Conservation (phyloP, 2,888 invertebrate genomes). For the Zonitis immaculata region DNA sequence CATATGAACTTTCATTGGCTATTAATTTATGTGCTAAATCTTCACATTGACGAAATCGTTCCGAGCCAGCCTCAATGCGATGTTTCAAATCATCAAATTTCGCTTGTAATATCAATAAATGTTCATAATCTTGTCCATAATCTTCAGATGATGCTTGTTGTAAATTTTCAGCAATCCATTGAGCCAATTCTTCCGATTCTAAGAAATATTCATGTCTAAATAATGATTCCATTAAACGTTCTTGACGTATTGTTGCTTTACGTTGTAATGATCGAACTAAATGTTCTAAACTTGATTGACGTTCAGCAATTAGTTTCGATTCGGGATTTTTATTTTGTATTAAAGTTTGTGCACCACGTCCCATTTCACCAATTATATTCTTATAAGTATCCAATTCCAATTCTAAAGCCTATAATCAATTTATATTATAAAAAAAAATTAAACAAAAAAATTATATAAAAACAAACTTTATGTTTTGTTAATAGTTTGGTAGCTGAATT, state of each 20-base stretch:
- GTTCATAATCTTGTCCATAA: slow-evolving; percentile 92
- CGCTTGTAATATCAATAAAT: slow-evolving; percentile 75
- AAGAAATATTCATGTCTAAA: slow-evolving; percentile 85
- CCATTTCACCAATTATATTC: slow-evolving; percentile 89
- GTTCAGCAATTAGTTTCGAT: slow-evolving; percentile 70
- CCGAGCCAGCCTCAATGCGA: slow-evolving; percentile 83
- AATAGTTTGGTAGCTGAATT: slow-evolving; percentile 88
- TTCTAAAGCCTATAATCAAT: slow-evolving; percentile 66
- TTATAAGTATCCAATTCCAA: slow-evolving; percentile 88
- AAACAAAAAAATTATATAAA: neutral
- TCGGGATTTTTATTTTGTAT: slow-evolving; percentile 78
- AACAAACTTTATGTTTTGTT: slow-evolving; percentile 83
- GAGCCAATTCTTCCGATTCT: slow-evolving; percentile 84
- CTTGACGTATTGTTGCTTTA: slow-evolving; percentile 71
- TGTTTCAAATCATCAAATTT: slow-evolving; percentile 93
- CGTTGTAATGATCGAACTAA: slow-evolving; percentile 77
- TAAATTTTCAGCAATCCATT: slow-evolving; percentile 89
- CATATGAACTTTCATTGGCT: slow-evolving; percentile 79
- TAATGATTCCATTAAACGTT: slow-evolving; percentile 85
- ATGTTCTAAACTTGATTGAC: slow-evolving; percentile 71
- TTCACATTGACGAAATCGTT: slow-evolving; percentile 87
- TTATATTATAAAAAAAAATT: neutral
- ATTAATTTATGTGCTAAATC: slow-evolving; percentile 84
- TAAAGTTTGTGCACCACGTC: slow-evolving; percentile 78
- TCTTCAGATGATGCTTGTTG: slow-evolving; percentile 87